These are phyloP conservation scores for Plectrocnemia conspersa DNA, from an alignment of 1,140 invertebrate species.

Conservation along the genomic window DNA sequence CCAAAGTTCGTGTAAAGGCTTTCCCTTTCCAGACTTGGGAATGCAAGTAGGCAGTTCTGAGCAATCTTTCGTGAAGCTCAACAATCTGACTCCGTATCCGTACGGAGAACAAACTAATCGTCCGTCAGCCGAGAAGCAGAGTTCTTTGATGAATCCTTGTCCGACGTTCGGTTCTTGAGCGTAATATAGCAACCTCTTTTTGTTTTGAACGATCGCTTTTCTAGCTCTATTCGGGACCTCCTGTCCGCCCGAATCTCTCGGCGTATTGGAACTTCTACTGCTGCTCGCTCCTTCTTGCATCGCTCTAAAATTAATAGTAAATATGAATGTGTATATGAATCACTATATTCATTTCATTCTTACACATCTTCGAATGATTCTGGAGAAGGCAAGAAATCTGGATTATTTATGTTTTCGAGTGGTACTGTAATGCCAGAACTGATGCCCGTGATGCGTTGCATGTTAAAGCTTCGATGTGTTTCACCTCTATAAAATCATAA, in stretches of 20 bases:
- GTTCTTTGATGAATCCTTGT: constrained; percentile 80
- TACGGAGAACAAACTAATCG: constrained; percentile 85
- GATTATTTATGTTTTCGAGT: constrained; percentile 18
- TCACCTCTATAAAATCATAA: constrained; percentile 39
- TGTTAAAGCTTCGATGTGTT: constrained; percentile 47
- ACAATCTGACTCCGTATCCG: constrained; percentile 73
- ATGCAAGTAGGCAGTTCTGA: constrained; percentile 71
- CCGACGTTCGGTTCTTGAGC: constrained; percentile 84
- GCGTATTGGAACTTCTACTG: no score
- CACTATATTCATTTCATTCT: no score
- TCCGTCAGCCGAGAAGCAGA: constrained; percentile 86
- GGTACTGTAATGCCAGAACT: constrained; percentile 46
- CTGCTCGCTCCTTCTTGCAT: no score
- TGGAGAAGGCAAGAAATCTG: neutral
- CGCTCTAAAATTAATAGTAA: no score
- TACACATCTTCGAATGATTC: no score
- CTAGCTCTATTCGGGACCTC: no score
- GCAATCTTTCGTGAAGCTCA: constrained; percentile 75
- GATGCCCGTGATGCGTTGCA: constrained; percentile 48
- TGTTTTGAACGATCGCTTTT: constrained; percentile 62
- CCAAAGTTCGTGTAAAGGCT: constrained; percentile 58
- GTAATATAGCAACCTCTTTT: constrained; percentile 75
- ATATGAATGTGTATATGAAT: no score
- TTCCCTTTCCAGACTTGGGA: constrained; percentile 44
- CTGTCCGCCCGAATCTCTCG: no score